A percentile compares a stretch with the other conserved stretches of the same genome.
Evolutionary conservation across 2,888 invertebrate species (phyloP).

Genomic region (Leptura quadrifasciata): DNA sequence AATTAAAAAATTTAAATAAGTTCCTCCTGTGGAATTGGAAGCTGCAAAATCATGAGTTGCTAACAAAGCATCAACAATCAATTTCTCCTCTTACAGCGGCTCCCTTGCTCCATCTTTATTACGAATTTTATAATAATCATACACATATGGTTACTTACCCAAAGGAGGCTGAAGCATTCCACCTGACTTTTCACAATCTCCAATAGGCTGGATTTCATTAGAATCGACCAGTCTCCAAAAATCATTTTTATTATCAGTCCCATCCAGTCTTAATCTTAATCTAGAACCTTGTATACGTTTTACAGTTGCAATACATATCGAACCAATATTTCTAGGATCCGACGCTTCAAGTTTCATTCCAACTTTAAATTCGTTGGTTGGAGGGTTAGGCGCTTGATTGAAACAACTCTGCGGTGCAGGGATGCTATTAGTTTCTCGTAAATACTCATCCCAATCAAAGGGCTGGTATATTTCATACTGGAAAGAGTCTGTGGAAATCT

Average conservation of each 20-base stretch:
- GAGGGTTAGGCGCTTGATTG: conserved; percentile 88
- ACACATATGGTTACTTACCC: conserved; percentile 74
- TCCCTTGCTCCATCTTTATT: too few species aligned
- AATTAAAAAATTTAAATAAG: too few species aligned
- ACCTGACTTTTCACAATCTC: conserved; percentile 93
- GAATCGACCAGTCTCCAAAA: conserved; percentile 98
- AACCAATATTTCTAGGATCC: conserved; percentile 96
- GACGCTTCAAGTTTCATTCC: conserved; percentile 97
- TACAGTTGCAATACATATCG: conserved; percentile 97
- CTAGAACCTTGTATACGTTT: conserved; percentile 93
- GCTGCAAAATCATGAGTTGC: too few species aligned
- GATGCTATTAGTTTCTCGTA: conserved; percentile 76
- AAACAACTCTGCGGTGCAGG: conserved; percentile 92
- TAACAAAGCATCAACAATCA: too few species aligned
- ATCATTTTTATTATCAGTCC: conserved; percentile 98
- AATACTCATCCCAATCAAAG: conserved; percentile 93
- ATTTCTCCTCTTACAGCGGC: too few species aligned
- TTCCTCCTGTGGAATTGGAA: too few species aligned
- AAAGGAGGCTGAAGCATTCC: conserved; percentile 97
- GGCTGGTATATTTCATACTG: conserved; percentile 87
- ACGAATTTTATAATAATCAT: conserved; percentile 21
- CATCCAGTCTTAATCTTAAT: conserved; percentile 92
- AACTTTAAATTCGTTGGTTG: conserved; percentile 92
- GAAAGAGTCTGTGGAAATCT: conserved; percentile 79
- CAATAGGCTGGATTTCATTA: conserved; percentile 94